Evolutionary conservation across 2,113 vertebrate species (phyloP).

Genomic region (Heterotis niloticus): DNA sequence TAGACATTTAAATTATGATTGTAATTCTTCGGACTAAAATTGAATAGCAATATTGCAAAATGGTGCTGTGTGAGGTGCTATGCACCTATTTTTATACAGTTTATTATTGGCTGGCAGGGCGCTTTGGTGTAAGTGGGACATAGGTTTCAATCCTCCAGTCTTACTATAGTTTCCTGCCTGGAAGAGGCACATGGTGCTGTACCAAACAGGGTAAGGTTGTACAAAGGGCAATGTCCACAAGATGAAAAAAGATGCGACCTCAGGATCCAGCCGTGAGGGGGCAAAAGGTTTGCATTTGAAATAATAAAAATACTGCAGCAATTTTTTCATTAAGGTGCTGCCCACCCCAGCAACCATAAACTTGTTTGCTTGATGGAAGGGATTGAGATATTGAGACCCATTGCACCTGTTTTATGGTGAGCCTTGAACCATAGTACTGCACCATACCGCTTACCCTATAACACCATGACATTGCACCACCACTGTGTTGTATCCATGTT

Average conservation of each 20-base stretch:
- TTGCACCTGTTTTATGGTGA: constrained; percentile 35
- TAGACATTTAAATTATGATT: too few species aligned
- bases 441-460: constrained; percentile 34
- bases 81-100: too few species aligned
- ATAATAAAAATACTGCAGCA: constrained; percentile 61
- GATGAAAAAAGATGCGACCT: constrained; percentile 63
- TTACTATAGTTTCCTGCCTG: too few species aligned
- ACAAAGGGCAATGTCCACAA: not conserved
- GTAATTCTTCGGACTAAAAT: too few species aligned
- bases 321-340: constrained; percentile 69
- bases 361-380: constrained; percentile 53
- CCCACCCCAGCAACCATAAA: constrained; percentile 38
- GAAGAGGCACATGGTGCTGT: too few species aligned
- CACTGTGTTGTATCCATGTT: constrained; percentile 32
- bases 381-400: constrained; percentile 37
- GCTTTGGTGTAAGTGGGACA: not conserved
- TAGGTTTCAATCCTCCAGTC: too few species aligned
- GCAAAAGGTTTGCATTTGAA: constrained; percentile 50
- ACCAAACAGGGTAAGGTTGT: constrained; percentile 52
- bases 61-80: too few species aligned
- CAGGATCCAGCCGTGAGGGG: constrained; percentile 53
- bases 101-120: too few species aligned
- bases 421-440: constrained; percentile 34
- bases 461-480: constrained; percentile 35
- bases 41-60: too few species aligned